Evolutionary conservation across 2,113 vertebrate genomes (phyloP), one percentile per base, ranked within the genome.

Genomic region (Hoplias malabaricus): DNA sequence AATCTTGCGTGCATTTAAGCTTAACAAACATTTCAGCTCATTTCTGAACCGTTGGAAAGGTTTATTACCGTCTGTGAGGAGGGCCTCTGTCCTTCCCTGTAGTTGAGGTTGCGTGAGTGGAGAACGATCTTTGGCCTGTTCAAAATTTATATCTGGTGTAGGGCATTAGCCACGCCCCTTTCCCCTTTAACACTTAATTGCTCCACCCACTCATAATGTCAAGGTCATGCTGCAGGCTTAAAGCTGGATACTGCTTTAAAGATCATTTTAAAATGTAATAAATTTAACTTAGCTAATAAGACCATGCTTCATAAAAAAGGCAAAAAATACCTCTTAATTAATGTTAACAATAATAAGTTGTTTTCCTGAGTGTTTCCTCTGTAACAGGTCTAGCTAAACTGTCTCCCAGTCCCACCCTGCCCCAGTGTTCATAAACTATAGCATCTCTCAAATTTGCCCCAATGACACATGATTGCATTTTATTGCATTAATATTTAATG

Each of bases 31-130:
- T 0, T 25, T 13, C 2, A 14, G 12, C 19, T 10, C n/a, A 2
- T 14, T 46, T 7, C 25, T 12, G 13, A 69, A n/a, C 53, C 31
- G 38, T 19, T 19, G 27, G 14, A 21, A 62, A 2, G 1, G 8
- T 4, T 3, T 19, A 48, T 93, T 93, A 93, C 92, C 91, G 90
- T 90, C 84, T 86, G 89, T 87, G 89, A 89, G 87, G 83, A n/a
- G n/a, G 4, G 70, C 75, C 61, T 89, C 84, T 69, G 85, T 71
- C 83, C 82, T 83, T 87, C 81, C 80, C 84, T 81, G 54, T 84
- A 88, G 87, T 87, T 86, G 86, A 90, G 89, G 87, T 87, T 86
- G 86, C 90, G 89, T 87, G 91, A 92, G 92, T 92, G 84, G 65
- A 77, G 69, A 73, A 27, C 80, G 19, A 85, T 10, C 40, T 27